Evolutionary conservation across 2,888 invertebrate species (phyloP), one percentile per base, ranked within the genome.

Genomic region (Acanthacorydalis orientalis): DNA sequence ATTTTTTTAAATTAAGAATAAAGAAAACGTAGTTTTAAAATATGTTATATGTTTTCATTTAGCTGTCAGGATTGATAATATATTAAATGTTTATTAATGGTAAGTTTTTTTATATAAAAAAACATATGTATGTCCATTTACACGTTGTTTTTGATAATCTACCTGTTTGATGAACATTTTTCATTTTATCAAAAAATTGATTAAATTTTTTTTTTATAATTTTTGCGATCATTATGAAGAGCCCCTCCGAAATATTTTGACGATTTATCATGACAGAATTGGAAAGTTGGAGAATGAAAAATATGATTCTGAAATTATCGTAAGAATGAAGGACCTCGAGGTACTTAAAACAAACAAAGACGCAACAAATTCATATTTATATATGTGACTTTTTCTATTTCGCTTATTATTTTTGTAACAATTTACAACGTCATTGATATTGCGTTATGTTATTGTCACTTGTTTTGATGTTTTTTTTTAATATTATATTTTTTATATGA

Each of bases 241-340:
- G 68, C 71, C 75, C 68, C 58, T 85, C 73, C 80, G 73, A 75
- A 75, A 75, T 68, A 74, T 80, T 72, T 72, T 77, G 74, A 83
- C 80, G 75, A 80, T 82, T 63, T 87, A 92, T 77, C 81, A 95
- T 75, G 78, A 78, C 64, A 84, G 88, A 77, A 87, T 95, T 76
- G 70, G 67, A 69, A 70, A 73, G 60, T 80, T 96, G 76, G 95
- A 96, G 78, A 85, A 87, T 64, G 77, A 83, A 69, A 97, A 96
- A 76, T 97, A 87, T 77, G 98, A 98, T 80, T 80, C 96, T 80
- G 97, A 98, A 78, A 85, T 87, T 78, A 76, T 88, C 75, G 93
- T 96, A 72, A 88, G 89, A 75, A 86, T 87, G 78, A 97, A 97
- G 85, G 97, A 97, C 73, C 83, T 82, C 72, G 92, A 96, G 91